Percentiles rank a stretch among this genome's conserved stretches.
Conservation (phyloP, 35 echinoderm and acorn worm species). For the Heliocidaris tuberculata region DNA sequence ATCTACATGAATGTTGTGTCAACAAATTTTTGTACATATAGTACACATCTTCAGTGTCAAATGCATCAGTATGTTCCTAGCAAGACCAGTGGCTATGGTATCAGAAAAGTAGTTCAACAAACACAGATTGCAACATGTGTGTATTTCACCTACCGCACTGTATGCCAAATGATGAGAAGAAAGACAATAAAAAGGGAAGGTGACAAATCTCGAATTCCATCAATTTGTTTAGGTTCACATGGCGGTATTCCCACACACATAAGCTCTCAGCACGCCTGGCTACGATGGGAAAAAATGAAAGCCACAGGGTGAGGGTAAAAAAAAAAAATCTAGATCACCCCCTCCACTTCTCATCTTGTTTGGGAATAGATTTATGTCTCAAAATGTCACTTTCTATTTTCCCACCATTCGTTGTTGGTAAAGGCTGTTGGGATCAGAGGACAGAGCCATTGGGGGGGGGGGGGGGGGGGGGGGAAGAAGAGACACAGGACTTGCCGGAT, state of each 20-base stretch:
- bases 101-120: background rate
- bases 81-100: background rate
- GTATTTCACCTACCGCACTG: background rate
- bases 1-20: too few relatives aligned
- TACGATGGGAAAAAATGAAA: background rate
- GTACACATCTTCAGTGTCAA: too few relatives aligned
- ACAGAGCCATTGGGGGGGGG: background rate
- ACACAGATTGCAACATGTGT: background rate
- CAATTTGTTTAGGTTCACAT: background rate
- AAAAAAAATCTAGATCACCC: background rate
- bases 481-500: background rate
- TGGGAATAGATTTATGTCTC: background rate
- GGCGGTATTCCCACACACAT: background rate
- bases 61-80: background rate
- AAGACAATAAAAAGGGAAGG: background rate
- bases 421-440: background rate
- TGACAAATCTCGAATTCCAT: background rate
- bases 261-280: background rate
- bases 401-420: background rate
- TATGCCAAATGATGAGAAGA: background rate
- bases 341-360: background rate
- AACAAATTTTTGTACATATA: too few relatives aligned
- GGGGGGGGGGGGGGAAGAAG: background rate
- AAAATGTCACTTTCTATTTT: constrained; percentile 4
- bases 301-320: background rate